Conservation (phyloP, 1,140 invertebrate genomes). For the Leptinotarsa undecemlineata region DNA sequence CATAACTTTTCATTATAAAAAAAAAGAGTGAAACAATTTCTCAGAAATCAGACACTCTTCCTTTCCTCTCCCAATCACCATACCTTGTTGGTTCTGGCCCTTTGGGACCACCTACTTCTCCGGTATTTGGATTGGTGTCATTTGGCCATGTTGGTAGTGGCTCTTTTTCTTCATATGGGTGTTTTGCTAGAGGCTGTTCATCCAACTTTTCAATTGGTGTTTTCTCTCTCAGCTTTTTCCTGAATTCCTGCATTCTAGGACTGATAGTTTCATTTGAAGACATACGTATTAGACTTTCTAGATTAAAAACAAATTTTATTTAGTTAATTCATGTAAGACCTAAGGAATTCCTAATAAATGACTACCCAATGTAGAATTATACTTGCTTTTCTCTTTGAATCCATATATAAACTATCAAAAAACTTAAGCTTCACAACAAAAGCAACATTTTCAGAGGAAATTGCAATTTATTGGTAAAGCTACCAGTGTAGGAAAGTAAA, state of each 20-base stretch:
- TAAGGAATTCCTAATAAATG: not conserved
- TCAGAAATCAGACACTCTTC: constrained; percentile 94
- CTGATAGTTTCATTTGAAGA: constrained; percentile 43
- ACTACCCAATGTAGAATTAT: no score
- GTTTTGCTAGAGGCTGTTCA: constrained; percentile 53
- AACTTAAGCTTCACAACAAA: no score
- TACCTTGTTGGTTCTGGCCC: constrained; percentile 98
- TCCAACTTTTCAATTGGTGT: constrained; percentile 64
- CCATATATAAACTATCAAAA: no score
- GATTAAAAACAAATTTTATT: not conserved
- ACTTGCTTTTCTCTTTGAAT: no score
- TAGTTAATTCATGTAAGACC: not conserved
- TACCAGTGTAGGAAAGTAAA: no score
- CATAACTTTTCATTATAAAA: no score
- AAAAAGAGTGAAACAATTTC: no score
- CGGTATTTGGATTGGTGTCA: constrained; percentile 88
- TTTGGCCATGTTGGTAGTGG: constrained; percentile 85
- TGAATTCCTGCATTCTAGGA: constrained; percentile 59
- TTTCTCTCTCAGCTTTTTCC: constrained; percentile 66
- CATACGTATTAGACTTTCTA: constrained; percentile 3
- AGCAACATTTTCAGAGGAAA: no score
- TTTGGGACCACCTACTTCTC: constrained; percentile 90
- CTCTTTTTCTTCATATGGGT: constrained; percentile 84
- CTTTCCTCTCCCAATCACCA: constrained; percentile 99
- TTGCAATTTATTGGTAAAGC: no score